These are phyloP conservation scores for Cheilosia soror DNA, from an alignment of 2,888 invertebrate genomes.

Conservation along the genomic window DNA sequence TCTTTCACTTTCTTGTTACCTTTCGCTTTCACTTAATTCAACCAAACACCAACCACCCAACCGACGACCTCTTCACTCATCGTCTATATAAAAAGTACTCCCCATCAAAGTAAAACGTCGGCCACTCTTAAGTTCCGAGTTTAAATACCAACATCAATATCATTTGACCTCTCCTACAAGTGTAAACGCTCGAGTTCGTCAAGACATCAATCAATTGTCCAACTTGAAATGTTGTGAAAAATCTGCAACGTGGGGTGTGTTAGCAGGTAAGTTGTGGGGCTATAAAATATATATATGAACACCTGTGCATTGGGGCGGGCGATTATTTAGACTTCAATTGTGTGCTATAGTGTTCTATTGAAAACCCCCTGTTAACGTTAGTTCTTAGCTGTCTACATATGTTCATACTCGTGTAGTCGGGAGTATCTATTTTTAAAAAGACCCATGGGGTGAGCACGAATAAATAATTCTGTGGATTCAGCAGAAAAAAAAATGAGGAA, in stretches of 20 bases:
- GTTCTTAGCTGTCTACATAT: neutral
- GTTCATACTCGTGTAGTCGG: neutral
- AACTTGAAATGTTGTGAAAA: neutral
- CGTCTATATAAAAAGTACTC: neutral
- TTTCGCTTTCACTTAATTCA: neutral
- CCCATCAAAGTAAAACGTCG: neutral
- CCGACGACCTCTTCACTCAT: neutral
- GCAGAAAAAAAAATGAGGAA: neutral
- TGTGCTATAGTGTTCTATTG: neutral
- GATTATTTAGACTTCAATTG: slow-evolving; percentile 3
- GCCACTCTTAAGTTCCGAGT: neutral
- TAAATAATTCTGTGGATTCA: neutral
- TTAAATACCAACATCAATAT: neutral
- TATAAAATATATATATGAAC: neutral
- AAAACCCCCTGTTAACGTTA: neutral
- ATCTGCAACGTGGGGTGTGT: neutral
- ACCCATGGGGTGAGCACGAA: neutral
- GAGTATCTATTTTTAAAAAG: neutral
- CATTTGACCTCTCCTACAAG: neutral
- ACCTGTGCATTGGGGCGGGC: neutral
- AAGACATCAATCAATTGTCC: slow-evolving; percentile 9
- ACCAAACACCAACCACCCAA: neutral
- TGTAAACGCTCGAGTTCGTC: neutral
- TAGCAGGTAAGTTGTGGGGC: neutral
- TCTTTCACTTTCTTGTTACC: neutral